These are phyloP conservation scores for Takifugu ocellatus DNA, from an alignment of 2,797 vertebrate species.

Conservation along the genomic window DNA sequence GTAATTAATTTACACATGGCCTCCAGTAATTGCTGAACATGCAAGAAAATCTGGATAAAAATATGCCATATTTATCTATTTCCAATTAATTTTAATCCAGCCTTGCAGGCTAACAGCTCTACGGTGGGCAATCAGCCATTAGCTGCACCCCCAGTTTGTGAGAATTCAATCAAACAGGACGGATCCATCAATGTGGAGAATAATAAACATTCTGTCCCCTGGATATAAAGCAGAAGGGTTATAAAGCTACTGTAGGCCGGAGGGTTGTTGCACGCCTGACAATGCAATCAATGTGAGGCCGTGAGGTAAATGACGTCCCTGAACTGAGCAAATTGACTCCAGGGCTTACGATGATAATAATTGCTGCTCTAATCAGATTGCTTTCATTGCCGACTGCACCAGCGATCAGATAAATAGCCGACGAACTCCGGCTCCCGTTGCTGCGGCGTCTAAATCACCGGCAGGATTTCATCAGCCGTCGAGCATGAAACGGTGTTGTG, in stretches of 20 bases:
- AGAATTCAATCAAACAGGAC: conserved; percentile 20
- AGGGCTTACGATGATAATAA: conserved; percentile 42
- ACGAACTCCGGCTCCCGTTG: conserved; percentile 26
- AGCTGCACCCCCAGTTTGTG: conserved; percentile 9
- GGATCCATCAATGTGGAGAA: conserved; percentile 16
- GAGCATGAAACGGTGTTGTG: conserved; percentile 23
- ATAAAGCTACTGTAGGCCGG: conserved; percentile 11
- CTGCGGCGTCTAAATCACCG: conserved; percentile 34
- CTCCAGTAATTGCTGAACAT: neutral
- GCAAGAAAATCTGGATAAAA: neutral
- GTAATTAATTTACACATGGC: neutral
- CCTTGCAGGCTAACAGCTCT: conserved; percentile 15
- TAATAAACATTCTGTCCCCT: neutral
- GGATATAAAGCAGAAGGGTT: conserved; percentile 19
- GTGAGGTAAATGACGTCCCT: conserved; percentile 37
- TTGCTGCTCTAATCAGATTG: conserved; percentile 46
- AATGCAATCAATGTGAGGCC: conserved; percentile 35
- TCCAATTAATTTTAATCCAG: conserved; percentile 7
- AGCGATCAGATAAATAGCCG: conserved; percentile 47
- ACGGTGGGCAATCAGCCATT: conserved; percentile 23
- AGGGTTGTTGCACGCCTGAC: conserved; percentile 4
- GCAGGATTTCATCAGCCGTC: conserved; percentile 40
- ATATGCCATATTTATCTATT: neutral
- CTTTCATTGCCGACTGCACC: conserved; percentile 34
- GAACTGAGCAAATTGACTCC: conserved; percentile 49